A percentile compares a stretch with the other conserved stretches of the same genome.
Conservation (phyloP, 2,888 invertebrate species). For the Zygothrica quintamaculata region DNA sequence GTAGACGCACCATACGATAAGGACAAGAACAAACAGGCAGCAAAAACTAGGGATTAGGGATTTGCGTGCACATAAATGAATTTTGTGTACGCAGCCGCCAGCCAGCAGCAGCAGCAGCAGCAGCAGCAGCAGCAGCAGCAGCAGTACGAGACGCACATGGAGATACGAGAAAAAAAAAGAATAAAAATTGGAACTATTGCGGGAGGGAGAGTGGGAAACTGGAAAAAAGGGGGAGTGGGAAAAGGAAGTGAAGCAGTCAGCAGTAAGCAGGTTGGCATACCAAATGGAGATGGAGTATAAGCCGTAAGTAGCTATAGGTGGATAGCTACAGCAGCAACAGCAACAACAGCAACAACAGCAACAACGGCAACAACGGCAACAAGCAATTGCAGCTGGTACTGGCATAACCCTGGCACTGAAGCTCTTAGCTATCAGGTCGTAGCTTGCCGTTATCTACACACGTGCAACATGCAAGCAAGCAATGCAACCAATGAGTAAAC, state of each 20-base stretch:
- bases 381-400: constrained; percentile 4
- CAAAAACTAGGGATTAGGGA: constrained; percentile 79
- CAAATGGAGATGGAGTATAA: constrained; percentile 21
- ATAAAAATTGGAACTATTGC: not conserved
- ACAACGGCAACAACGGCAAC: not conserved
- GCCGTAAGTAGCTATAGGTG: constrained; percentile 10
- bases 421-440: not conserved
- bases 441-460: constrained; percentile 68
- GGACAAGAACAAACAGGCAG: constrained; percentile 66
- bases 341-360: no score
- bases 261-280: constrained; percentile 4
- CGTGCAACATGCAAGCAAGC: constrained; percentile 76
- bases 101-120: not conserved
- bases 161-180: not conserved
- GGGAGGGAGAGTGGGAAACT: no score
- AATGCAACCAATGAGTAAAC: constrained; percentile 63
- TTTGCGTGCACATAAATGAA: constrained; percentile 80
- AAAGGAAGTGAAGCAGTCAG: no score
- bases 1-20: constrained; percentile 18
- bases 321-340: not conserved
- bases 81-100: constrained; percentile 73
- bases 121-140: not conserved
- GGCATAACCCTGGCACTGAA: not conserved
- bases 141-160: constrained; percentile 25
- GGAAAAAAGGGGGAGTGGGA: not conserved